phyloP scores from a whole-genome alignment of 2,797 vertebrate genomes.

The Xyrichtys novacula region DNA sequence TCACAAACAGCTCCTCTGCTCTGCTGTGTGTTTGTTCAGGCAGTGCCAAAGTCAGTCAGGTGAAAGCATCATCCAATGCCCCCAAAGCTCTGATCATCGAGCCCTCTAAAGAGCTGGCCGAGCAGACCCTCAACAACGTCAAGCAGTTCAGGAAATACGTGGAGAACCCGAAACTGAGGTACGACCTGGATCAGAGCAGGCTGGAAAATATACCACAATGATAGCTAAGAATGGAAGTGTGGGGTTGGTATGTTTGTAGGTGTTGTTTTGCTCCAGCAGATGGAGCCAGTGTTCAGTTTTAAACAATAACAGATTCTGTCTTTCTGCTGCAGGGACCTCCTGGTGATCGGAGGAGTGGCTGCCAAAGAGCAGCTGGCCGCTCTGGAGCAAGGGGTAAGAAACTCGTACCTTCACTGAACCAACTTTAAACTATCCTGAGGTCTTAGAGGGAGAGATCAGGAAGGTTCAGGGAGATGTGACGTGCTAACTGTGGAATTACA shows the following conservation, averaged over 20 bases:
- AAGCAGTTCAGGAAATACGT: conserved; percentile 95
- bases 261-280: conserved; percentile 43
- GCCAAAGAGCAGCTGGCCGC: conserved; percentile 95
- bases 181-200: conserved; percentile 7
- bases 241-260: conserved; percentile 4
- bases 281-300: conserved; percentile 21
- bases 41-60: conserved; percentile 90
- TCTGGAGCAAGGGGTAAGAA: conserved; percentile 93
- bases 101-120: conserved; percentile 95
- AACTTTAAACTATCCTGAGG: neutral
- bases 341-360: conserved; percentile 97
- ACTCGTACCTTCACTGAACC: neutral
- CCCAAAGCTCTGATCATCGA: conserved; percentile 96
- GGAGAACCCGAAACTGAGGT: conserved; percentile 96
- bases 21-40: conserved; percentile 78
- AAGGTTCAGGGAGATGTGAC: no score
- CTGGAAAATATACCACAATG: neutral
- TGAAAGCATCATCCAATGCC: conserved; percentile 88
- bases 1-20: neutral
- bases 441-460: no score
- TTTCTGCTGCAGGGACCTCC: conserved; percentile 87
- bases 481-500: no score
- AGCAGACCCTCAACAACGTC: conserved; percentile 95
- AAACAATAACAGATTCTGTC: neutral
- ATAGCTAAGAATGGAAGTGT: no score